Base-by-base conservation (phyloP, 2,797 vertebrate species). In the Sebastes goodei region DNA sequence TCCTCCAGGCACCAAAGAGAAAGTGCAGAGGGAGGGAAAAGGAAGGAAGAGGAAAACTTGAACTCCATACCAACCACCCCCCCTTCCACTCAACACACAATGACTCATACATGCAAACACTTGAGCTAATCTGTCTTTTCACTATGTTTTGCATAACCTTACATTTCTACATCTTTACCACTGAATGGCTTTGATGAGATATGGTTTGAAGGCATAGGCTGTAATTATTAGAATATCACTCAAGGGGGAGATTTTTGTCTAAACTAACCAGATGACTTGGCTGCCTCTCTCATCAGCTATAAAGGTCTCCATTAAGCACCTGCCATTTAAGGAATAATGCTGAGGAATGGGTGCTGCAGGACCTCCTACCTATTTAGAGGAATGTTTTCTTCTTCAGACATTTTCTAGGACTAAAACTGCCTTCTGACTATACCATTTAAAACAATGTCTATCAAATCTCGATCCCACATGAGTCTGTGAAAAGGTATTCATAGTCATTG, bases 1-100 rank as follows among this genome's bases (percentile, higher is more conserved):
- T 88, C 81, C 89, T 92, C 85, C 27, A 68, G 91, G 83, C 67
- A 83, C 63, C 74, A 57, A 74, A 88, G 70, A 82, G 78, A 87
- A 87, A 79, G 69, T 83, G 81, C 67, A 88, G 65, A 80, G 62
- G 73, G 70, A 80, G 80, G 77, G 62, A 71, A 82, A 79, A 80
- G 70, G 71, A 75, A 84, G 63, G 74, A 83, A 88, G 61, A 81
- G 64, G 72, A 66, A 70, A 82, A 73, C 56, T 10, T 86, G 81
- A 78, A 78, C 84, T 74, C 23, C 15, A 71, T 76, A 75, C 59
- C 62, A 52, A 52, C 49, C 49, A 52, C n/a, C 14, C 7, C 38
- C 35, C 30, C 10, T 10, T 59, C 14, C 10, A 20, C 30, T 32
- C 56, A 52, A 27, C 53, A 25, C 35, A 60, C 25, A 66, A 65